Evolutionary conservation across 1,140 invertebrate genomes (phyloP).

Genomic region (Armadillidium nasatum): DNA sequence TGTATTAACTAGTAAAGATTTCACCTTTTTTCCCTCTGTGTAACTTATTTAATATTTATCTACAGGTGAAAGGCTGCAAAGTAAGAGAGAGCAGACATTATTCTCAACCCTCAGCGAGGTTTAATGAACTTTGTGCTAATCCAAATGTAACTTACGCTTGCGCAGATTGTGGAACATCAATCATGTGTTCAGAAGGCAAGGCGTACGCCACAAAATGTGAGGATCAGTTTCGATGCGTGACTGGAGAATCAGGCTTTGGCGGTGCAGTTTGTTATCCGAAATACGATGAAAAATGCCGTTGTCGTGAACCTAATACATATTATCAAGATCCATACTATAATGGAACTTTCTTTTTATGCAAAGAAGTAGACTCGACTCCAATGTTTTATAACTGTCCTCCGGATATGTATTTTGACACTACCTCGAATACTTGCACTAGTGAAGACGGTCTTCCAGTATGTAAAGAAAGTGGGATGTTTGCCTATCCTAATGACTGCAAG

Average conservation of each 20-base stretch:
- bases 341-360: slow-evolving; percentile 32
- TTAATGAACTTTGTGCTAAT: too few species aligned
- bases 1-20: too few species aligned
- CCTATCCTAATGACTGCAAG: slow-evolving; percentile 25
- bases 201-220: too few species aligned
- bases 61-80: too few species aligned
- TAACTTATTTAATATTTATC: too few species aligned
- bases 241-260: neutral
- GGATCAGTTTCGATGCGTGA: too few species aligned
- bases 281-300: slow-evolving; percentile 18
- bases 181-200: too few species aligned
- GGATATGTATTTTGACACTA: slow-evolving; percentile 26
- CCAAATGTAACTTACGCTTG: too few species aligned
- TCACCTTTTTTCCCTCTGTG: too few species aligned
- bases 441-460: slow-evolving; percentile 27
- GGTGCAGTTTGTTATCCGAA: slow-evolving; percentile 33
- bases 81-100: too few species aligned
- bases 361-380: slow-evolving; percentile 12
- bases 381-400: slow-evolving; percentile 32
- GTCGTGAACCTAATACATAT: slow-evolving; percentile 28
- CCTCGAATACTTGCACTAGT: slow-evolving; percentile 26
- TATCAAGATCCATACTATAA: slow-evolving; percentile 28
- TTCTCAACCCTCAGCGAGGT: too few species aligned
- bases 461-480: slow-evolving; percentile 29
- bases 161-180: neutral